Percentiles rank a stretch among this genome's conserved stretches.
These are phyloP conservation scores for Rhynchotus rufescens DNA, from an alignment of 2,797 vertebrate genomes.

Conservation along the genomic window DNA sequence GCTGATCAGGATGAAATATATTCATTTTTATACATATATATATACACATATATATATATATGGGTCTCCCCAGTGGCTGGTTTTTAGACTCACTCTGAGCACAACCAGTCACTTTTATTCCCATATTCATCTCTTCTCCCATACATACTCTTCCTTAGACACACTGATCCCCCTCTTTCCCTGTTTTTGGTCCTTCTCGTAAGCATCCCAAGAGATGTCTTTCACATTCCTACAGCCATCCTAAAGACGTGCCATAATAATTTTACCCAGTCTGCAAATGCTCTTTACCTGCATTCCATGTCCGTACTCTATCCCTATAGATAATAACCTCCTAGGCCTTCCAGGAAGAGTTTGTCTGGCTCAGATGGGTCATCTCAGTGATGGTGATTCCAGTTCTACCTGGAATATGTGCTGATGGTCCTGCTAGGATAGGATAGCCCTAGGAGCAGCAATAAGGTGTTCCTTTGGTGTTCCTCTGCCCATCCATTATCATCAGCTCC, in stretches of 20 bases:
- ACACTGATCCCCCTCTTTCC: background rate
- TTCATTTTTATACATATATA: too few species aligned
- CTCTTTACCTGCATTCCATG: background rate
- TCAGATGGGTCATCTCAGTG: background rate
- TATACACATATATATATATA: too few species aligned
- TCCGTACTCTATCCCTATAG: background rate
- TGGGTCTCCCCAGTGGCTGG: too few species aligned
- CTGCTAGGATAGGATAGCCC: background rate
- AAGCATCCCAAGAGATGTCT: background rate
- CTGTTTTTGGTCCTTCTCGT: background rate
- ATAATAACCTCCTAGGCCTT: background rate
- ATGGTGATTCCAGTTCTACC: background rate
- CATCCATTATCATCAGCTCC: background rate
- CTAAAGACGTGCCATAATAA: background rate
- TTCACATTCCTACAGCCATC: background rate
- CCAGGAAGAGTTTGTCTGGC: background rate
- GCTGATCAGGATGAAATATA: too few species aligned
- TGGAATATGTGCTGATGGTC: background rate
- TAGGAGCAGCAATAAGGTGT: background rate
- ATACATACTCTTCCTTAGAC: background rate
- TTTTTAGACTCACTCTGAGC: too few species aligned
- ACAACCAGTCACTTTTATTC: background rate
- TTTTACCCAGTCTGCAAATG: background rate
- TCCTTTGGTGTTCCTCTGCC: background rate
- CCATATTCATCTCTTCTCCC: background rate